Base-by-base conservation (phyloP, 2,113 vertebrate species). In the Dendropsophus ebraccatus region DNA sequence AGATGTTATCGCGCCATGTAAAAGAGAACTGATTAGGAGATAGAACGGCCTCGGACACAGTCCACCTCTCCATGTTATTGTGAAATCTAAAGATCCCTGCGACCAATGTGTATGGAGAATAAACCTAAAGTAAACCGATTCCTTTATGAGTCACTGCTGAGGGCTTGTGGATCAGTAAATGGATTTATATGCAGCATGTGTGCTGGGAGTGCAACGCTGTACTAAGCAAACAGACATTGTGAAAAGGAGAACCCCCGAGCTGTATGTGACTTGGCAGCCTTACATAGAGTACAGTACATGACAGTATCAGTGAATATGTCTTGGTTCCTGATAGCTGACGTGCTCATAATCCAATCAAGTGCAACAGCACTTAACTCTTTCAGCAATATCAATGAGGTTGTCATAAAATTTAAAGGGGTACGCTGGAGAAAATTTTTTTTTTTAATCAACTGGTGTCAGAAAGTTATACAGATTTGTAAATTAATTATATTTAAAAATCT, bases 221-320 rank as follows among this genome's bases (percentile, higher is more conserved):
- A 35, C 50, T 16, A 8, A 80, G 54, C 77, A 80, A 62, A 80
- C 37, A 80, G 54, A 80, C 35, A 30, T 50, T 52, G 4, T 45
- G 35, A 62, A 80, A 80, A 80, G 52, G 77, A 80, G 77, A 62
- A 35, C 52, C 45, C 25, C 56, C 32, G 62, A 60, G 56, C 54
- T 60, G 77, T 80, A 54, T 80, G 77, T 80, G 77, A 80, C 54
- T 80, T 80, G 77, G 77, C 77, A 62, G 54, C 56, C 60, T 25
- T 23, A 56, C 17, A 6, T 23, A 6, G 5, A 45, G 32, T 78
- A 62, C 62, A 60, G 50, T 41, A 35, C 23, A 2, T 41, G 54
- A 4, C n/a, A 21, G 4, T 80, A 62, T 80, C 77, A 80, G 77
- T 41, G 52, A 41, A 58, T 58, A 8, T 37, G 30, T 79, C 54